A percentile compares a stretch with the other conserved stretches of the same genome.
These are phyloP conservation scores for Drosophila erecta DNA, from an alignment of 1,140 invertebrate species.

Conservation along the genomic window DNA sequence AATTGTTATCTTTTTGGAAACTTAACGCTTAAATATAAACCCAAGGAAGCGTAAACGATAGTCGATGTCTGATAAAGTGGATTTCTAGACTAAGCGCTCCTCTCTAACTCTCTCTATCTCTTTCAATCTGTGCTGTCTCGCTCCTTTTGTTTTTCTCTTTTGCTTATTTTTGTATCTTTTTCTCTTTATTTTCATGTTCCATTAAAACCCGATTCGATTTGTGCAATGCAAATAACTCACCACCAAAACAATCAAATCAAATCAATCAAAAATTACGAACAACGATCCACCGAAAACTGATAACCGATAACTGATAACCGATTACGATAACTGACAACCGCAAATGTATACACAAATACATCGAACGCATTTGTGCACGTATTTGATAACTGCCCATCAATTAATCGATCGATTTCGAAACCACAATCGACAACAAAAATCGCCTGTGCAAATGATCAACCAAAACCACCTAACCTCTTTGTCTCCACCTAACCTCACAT, in stretches of 20 bases:
- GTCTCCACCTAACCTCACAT: constrained; percentile 29
- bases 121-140: constrained; percentile 65
- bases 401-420: constrained; percentile 42
- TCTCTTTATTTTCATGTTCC: constrained; percentile 84
- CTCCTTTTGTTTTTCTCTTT: constrained; percentile 78
- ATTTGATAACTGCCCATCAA: constrained; percentile 52
- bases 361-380: constrained; percentile 73
- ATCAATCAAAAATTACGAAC: constrained; percentile 51
- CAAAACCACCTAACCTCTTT: constrained; percentile 21
- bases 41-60: constrained; percentile 9
- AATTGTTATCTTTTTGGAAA: neutral
- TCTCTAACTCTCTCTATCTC: constrained; percentile 61
- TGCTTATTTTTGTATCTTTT: constrained; percentile 83
- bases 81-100: constrained; percentile 27
- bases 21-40: constrained; percentile 10
- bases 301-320: constrained; percentile 34
- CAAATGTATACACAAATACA: constrained; percentile 84
- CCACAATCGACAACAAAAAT: constrained; percentile 47
- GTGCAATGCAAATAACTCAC: constrained; percentile 72
- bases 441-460: constrained; percentile 40
- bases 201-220: constrained; percentile 80
- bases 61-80: constrained; percentile 3
- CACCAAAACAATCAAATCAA: constrained; percentile 53
- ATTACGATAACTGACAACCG: constrained; percentile 41
- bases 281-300: constrained; percentile 55